A percentile compares a stretch with the other conserved stretches of the same genome.
These are phyloP conservation scores for Poecilus cupreus DNA, from an alignment of 2,888 invertebrate genomes.

Conservation along the genomic window DNA sequence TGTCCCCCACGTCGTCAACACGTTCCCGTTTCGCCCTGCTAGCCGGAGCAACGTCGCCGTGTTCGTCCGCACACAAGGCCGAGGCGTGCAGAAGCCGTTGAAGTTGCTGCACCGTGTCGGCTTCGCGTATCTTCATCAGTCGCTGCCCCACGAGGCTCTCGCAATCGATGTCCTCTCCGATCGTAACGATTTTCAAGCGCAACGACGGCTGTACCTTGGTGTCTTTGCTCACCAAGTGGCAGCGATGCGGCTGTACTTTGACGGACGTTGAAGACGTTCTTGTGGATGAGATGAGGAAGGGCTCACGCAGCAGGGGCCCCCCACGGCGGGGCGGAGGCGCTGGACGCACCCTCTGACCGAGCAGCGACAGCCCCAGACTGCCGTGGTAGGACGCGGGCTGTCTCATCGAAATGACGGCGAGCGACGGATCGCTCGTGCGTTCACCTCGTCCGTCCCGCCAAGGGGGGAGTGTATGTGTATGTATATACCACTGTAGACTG, in stretches of 20 bases:
- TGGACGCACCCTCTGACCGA: slow-evolving; percentile 57
- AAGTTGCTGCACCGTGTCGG: slow-evolving; percentile 47
- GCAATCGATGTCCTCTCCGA: slow-evolving; percentile 31
- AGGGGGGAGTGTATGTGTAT: not conserved
- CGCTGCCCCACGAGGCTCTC: slow-evolving; percentile 70
- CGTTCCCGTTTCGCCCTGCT: slow-evolving; percentile 66
- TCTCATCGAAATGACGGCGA: not conserved
- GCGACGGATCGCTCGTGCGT: slow-evolving; percentile 2
- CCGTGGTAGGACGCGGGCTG: slow-evolving; percentile 41
- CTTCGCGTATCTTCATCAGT: slow-evolving; percentile 57
- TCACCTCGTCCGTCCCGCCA: not conserved
- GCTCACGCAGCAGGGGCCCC: slow-evolving; percentile 47
- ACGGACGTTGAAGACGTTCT: not conserved
- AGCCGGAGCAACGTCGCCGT: slow-evolving; percentile 67
- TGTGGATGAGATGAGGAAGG: not conserved
- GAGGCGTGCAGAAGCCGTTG: slow-evolving; percentile 45
- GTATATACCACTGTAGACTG: not conserved
- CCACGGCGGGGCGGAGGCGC: slow-evolving; percentile 24
- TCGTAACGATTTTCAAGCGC: slow-evolving; percentile 33
- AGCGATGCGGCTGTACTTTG: not conserved
- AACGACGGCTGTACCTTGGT: slow-evolving; percentile 21
- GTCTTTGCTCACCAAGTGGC: not conserved
- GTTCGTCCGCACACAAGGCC: slow-evolving; percentile 70
- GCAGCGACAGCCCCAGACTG: slow-evolving; percentile 52
- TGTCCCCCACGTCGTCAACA: slow-evolving; percentile 71